These are phyloP conservation scores for Ophion ventricosus DNA, from an alignment of 2,888 invertebrate species.

Conservation along the genomic window DNA sequence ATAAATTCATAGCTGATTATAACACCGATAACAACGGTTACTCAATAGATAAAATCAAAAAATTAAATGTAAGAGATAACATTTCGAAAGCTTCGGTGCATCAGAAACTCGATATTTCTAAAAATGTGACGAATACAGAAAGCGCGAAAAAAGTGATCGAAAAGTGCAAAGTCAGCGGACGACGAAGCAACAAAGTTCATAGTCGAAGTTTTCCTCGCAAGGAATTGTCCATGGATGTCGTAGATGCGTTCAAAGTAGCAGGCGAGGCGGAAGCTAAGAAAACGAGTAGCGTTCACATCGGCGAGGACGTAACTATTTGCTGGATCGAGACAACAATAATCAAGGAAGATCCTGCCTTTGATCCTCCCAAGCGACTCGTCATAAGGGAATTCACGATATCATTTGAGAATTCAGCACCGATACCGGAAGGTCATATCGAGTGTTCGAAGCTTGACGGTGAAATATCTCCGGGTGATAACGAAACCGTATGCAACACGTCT, in stretches of 20 bases:
- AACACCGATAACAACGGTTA: not conserved
- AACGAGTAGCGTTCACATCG: slow-evolving; percentile 64
- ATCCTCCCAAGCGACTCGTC: slow-evolving; percentile 70
- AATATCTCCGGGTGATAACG: slow-evolving; percentile 52
- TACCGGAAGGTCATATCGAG: slow-evolving; percentile 70
- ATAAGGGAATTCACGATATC: slow-evolving; percentile 72
- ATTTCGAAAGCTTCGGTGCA: not conserved
- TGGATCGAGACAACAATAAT: slow-evolving; percentile 74
- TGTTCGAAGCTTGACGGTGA: slow-evolving; percentile 69
- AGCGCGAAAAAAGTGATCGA: not conserved
- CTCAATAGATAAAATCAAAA: not conserved
- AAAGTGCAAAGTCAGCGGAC: slow-evolving; percentile 5
- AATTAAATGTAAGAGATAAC: not conserved
- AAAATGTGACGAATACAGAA: not conserved
- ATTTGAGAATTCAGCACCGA: slow-evolving; percentile 72
- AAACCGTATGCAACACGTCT: slow-evolving; percentile 56
- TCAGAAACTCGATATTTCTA: not conserved
- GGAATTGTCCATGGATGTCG: slow-evolving; percentile 25
- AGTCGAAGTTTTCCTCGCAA: slow-evolving; percentile 32
- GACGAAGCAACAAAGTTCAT: slow-evolving; percentile 6
- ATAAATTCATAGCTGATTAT: not conserved
- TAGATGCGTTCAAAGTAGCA: slow-evolving; percentile 38
- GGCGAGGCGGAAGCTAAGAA: slow-evolving; percentile 57
- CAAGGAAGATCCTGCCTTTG: slow-evolving; percentile 68
- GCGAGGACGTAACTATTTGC: slow-evolving; percentile 71